phyloP scores from a whole-genome alignment of 2,113 vertebrate genomes.

The Xiphophorus maculatus region DNA sequence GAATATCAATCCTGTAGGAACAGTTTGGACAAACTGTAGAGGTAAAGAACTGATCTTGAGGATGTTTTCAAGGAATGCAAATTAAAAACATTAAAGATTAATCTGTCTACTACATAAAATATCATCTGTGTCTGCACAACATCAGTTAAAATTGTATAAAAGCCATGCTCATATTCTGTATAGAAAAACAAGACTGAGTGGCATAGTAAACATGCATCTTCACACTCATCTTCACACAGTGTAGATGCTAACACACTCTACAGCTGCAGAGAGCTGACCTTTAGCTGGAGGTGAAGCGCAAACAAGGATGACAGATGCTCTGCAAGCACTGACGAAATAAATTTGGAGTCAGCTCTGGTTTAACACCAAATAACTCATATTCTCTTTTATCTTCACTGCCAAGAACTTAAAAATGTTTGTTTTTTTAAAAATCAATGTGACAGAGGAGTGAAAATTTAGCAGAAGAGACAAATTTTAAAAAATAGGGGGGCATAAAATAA shows the following conservation, averaged over 20 bases:
- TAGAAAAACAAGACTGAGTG: neutral
- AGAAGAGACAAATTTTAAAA: neutral
- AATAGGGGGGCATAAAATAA: neutral
- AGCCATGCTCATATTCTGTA: neutral
- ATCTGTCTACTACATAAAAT: neutral
- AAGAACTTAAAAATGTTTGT: neutral
- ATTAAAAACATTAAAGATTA: constrained; percentile 13
- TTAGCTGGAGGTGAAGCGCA: constrained; percentile 37
- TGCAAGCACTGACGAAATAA: neutral
- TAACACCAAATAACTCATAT: constrained; percentile 5
- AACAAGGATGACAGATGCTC: constrained; percentile 46
- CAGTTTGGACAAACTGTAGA: constrained; percentile 27
- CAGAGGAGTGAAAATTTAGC: neutral
- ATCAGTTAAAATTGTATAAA: neutral
- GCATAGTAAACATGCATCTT: neutral
- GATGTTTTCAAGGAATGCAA: constrained; percentile 24
- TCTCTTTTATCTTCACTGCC: neutral
- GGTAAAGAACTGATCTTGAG: constrained; percentile 18
- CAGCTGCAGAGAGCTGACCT: constrained; percentile 54
- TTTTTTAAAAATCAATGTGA: neutral
- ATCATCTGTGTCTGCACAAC: neutral
- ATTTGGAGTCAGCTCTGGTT: constrained; percentile 2
- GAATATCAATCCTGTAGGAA: constrained; percentile 28
- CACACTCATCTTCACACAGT: neutral
- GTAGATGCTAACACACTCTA: neutral